A percentile compares a stretch with the other conserved stretches of the same genome.
Evolutionary conservation across 2,113 vertebrate genomes (phyloP).

Genomic region (Hippolais icterina): DNA sequence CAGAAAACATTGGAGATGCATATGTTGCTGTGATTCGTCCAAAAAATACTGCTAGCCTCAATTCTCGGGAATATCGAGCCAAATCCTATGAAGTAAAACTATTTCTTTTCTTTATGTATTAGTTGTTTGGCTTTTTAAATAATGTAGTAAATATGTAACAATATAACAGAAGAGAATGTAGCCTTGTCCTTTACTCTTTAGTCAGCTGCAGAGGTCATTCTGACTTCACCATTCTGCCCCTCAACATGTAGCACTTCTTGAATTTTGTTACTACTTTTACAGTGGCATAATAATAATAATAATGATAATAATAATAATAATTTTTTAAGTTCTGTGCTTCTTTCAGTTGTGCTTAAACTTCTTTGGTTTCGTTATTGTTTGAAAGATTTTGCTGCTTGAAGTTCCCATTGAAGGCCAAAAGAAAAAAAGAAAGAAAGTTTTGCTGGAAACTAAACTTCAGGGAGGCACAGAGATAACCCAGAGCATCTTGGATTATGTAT

Average conservation of each 20-base stretch:
- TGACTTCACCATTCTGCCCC: background rate
- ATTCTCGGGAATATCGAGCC: constrained; percentile 94
- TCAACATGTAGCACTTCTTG: background rate
- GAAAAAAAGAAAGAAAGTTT: constrained; percentile 94
- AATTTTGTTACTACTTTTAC: background rate
- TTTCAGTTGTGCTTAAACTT: background rate
- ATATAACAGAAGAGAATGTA: background rate
- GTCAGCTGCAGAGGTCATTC: background rate
- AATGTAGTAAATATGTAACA: background rate
- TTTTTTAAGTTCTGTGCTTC: background rate
- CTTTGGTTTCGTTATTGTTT: constrained; percentile 15
- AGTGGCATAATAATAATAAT: background rate
- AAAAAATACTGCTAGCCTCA: constrained; percentile 93
- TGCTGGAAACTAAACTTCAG: constrained; percentile 89
- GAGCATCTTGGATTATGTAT: constrained; percentile 93
- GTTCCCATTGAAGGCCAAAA: constrained; percentile 96
- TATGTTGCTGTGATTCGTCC: constrained; percentile 96
- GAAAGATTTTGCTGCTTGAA: constrained; percentile 93
- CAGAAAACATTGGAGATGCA: constrained; percentile 85
- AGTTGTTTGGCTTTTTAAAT: background rate
- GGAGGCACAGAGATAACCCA: constrained; percentile 84
- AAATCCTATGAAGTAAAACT: constrained; percentile 93
- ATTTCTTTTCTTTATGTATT: background rate
- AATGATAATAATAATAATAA: background rate
- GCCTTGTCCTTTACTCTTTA: background rate